Percentiles rank a stretch among this genome's conserved stretches.
These are phyloP conservation scores for Yponomeuta sedellus DNA, from an alignment of 2,888 invertebrate species.

Conservation along the genomic window DNA sequence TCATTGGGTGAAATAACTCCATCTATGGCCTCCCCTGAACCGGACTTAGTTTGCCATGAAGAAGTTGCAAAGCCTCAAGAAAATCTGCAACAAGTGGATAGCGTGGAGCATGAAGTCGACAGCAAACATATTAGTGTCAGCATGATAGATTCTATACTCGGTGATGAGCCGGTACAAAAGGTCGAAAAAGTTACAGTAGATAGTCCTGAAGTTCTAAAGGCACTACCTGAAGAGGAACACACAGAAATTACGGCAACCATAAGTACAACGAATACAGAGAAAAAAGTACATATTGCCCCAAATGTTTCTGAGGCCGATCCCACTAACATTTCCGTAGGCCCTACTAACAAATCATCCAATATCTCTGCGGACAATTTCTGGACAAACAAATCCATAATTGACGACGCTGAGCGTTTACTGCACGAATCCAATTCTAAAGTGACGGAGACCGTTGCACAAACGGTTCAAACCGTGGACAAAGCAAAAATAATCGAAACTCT, in stretches of 20 bases:
- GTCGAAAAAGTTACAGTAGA: constrained; percentile 26
- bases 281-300: constrained; percentile 16
- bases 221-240: not conserved
- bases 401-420: constrained; percentile 75
- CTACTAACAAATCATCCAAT: constrained; percentile 49
- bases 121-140: constrained; percentile 47
- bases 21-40: constrained; percentile 53
- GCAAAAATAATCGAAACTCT: constrained; percentile 20
- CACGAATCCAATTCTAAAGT: constrained; percentile 36
- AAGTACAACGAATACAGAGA: constrained; percentile 14
- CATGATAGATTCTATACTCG: constrained; percentile 45
- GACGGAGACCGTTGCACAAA: constrained; percentile 21
- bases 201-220: constrained; percentile 31
- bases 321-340: constrained; percentile 40
- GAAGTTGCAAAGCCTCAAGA: constrained; percentile 24
- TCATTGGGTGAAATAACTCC: constrained; percentile 50
- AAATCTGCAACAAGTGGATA: constrained; percentile 18
- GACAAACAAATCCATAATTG: constrained; percentile 73
- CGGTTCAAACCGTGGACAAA: constrained; percentile 25
- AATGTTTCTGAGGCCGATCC: not conserved
- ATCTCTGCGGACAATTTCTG: constrained; percentile 76
- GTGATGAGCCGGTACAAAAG: constrained; percentile 26
- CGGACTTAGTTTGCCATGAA: constrained; percentile 26
- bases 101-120: constrained; percentile 30
- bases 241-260: not conserved